phyloP scores from a whole-genome alignment of 2,797 vertebrate species.

The Amniataba percoides region DNA sequence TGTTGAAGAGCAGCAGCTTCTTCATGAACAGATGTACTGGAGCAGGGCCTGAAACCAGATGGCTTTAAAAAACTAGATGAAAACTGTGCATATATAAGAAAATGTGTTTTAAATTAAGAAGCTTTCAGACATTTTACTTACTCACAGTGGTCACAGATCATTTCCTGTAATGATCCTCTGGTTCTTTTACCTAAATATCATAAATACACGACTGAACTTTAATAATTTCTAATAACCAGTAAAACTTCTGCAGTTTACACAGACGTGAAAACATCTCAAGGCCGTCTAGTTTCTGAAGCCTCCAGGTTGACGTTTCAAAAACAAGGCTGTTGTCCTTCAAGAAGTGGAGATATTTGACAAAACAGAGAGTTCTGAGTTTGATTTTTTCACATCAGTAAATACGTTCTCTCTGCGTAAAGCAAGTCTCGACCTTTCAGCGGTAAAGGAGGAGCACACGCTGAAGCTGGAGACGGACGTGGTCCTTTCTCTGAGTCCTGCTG shows the following conservation, averaged over 20 bases:
- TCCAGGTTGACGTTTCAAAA: too few species aligned
- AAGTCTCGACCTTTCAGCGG: neutral
- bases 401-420: neutral
- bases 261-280: neutral
- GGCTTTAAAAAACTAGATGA: neutral
- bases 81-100: too few species aligned
- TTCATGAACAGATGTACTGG: neutral
- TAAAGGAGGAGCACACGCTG: neutral
- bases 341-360: neutral
- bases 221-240: neutral
- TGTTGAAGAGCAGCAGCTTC: neutral
- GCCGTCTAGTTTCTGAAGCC: neutral
- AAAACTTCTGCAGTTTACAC: neutral
- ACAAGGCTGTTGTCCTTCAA: neutral
- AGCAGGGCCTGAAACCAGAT: neutral
- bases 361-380: neutral
- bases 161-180: too few species aligned
- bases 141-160: too few species aligned
- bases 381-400: neutral
- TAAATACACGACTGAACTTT: neutral
- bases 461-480: neutral
- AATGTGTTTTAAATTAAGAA: too few species aligned
- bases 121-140: too few species aligned
- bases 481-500: too few species aligned
- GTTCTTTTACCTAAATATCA: neutral